Evolutionary conservation across 2,113 vertebrate species (phyloP).

Genomic region (crab-eating macaque (Macaca fascicularis)): DNA sequence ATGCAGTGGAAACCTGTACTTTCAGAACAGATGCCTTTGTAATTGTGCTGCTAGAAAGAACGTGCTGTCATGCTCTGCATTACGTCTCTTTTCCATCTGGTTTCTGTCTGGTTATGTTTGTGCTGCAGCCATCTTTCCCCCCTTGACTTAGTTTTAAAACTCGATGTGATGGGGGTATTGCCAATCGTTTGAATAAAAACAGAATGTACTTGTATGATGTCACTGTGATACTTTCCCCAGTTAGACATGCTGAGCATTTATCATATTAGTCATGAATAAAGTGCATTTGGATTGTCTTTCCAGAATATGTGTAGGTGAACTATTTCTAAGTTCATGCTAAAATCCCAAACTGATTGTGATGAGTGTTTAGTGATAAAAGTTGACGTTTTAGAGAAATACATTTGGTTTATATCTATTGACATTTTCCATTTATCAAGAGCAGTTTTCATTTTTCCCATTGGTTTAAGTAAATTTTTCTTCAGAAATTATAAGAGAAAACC

Average conservation of each 20-base stretch:
- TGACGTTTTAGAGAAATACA: neutral
- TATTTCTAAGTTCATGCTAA: neutral
- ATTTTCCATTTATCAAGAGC: neutral
- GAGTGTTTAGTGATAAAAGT: constrained; percentile 13
- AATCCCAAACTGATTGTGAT: neutral
- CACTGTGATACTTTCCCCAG: neutral
- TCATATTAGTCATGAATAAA: constrained; percentile 12
- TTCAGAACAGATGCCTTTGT: constrained; percentile 65
- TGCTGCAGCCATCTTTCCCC: neutral
- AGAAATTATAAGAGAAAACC: constrained; percentile 12
- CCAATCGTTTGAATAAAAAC: constrained; percentile 48
- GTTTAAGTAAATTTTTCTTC: neutral
- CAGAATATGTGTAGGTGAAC: neutral
- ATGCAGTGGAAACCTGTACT: neutral
- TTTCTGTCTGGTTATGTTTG: constrained; percentile 36
- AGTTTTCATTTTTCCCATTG: neutral
- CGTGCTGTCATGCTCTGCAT: constrained; percentile 1
- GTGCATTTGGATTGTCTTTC: constrained; percentile 3
- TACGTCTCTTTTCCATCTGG: constrained; percentile 65
- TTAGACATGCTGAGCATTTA: neutral
- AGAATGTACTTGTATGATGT: constrained; percentile 40
- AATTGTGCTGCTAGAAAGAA: constrained; percentile 55
- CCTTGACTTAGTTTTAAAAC: constrained; percentile 15
- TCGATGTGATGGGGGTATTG: neutral
- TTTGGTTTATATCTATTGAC: neutral